These are phyloP conservation scores for Ptychobarbus kaznakovi DNA, from an alignment of 2,797 vertebrate species.

Conservation along the genomic window DNA sequence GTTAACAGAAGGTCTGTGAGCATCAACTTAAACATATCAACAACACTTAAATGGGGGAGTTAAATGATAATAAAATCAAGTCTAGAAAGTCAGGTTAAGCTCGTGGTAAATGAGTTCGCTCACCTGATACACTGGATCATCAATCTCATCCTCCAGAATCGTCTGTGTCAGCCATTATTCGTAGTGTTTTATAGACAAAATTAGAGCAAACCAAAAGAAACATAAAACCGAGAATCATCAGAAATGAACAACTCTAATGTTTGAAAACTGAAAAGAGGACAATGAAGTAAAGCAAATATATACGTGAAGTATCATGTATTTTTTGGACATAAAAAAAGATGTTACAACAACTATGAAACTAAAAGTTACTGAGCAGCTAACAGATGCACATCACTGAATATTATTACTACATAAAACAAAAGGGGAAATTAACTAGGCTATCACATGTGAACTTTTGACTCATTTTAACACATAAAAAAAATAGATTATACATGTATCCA, in stretches of 20 bases:
- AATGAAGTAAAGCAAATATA: not conserved
- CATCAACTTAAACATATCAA: conserved; percentile 63
- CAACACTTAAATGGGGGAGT: conserved; percentile 73
- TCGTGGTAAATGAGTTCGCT: conserved; percentile 57
- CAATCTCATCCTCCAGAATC: conserved; percentile 98
- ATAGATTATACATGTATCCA: not conserved
- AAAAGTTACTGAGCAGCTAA: not conserved
- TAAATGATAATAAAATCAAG: conserved; percentile 77
- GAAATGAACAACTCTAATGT: not conserved
- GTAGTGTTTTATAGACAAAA: not conserved
- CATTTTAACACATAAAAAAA: not conserved
- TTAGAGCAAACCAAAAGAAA: not conserved
- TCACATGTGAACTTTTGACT: not conserved
- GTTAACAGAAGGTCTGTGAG: conserved; percentile 76
- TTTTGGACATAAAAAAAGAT: not conserved
- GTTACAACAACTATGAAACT: not conserved
- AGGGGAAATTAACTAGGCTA: not conserved
- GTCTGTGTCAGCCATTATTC: conserved; percentile 83
- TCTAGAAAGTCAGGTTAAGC: conserved; percentile 59
- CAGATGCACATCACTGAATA: not conserved
- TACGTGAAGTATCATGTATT: not conserved
- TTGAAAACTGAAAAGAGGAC: not conserved
- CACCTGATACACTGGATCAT: conserved; percentile 99
- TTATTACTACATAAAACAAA: not conserved
- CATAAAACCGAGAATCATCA: not conserved